Base-by-base conservation (phyloP, 2,888 invertebrate genomes). In the Hyles lineata region DNA sequence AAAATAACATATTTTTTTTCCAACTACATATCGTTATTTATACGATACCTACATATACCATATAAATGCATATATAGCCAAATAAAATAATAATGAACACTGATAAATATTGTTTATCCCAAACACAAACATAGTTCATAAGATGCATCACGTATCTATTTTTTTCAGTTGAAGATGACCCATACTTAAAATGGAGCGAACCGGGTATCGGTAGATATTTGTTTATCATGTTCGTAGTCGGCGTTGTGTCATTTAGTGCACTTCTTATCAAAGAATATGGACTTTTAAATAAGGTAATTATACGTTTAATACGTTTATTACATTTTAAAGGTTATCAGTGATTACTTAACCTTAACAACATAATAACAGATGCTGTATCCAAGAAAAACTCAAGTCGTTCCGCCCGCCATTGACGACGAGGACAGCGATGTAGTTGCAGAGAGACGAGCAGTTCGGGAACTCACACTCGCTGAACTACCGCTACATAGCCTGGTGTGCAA, bases 151-250 rank as follows among this genome's bases (percentile, higher is more conserved):
- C 55, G 19, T 52, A 69, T 74, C 43, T 32, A 9, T 70, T 55
- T 62, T 74, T 82, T 83, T 55, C 83, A 95, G 95, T 94, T 76
- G 89, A 92, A 0, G 94, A 94, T 75, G 85, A 94, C 15, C 95
- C 96, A 7, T 97, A 95, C 82, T 95, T 97, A 76, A 92, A 93
- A 17, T 97, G 97, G 96, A 89, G 94, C 50, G 93, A 95, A 67
- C 96, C 97, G 0, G 98, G 98, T 19, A 96, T 98, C 74, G 96
- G 97, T 1, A 92, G 96, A 29, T 97, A 97, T 88, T 83, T 97
- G 25, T 83, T 96, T n/a, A 97, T 96, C 86, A 95, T 97, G 85
- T 83, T 95, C 5, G 67, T 94, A 0, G 95, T 96, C 17, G 97
- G 96, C 7, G 70, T 96, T 0, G 73, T 96, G 0, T 94, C 96